Evolutionary conservation across 1,140 invertebrate species (phyloP).

Genomic region (Drosophila trapezifrons): DNA sequence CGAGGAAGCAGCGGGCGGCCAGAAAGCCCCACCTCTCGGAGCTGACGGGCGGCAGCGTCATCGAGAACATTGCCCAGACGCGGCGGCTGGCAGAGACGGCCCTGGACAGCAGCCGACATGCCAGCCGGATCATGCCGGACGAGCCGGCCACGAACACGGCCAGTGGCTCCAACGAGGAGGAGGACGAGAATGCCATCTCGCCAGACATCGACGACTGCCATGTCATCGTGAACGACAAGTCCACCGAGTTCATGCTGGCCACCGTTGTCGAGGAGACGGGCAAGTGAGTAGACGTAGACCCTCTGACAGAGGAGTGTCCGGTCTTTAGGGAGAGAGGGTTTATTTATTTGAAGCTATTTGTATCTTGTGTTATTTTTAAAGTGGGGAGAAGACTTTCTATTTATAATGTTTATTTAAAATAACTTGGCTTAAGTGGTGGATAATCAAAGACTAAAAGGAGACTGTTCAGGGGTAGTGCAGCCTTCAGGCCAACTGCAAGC

Average conservation of each 20-base stretch:
- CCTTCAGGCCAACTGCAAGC: not conserved
- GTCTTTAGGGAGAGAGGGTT: rapidly evolving
- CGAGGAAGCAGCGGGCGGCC: conserved; percentile 90
- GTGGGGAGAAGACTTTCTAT: too few species aligned
- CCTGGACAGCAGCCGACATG: conserved; percentile 87
- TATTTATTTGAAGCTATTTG: too few species aligned
- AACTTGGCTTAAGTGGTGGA: not conserved
- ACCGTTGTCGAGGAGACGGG: conserved; percentile 92
- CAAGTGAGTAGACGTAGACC: conserved; percentile 85
- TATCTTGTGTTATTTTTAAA: too few species aligned
- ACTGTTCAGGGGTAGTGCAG: too few species aligned
- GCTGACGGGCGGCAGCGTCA: conserved; percentile 92
- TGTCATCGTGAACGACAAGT: conserved; percentile 95
- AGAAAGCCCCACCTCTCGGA: conserved; percentile 89
- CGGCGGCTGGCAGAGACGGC: conserved; percentile 92
- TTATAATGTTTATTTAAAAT: too few species aligned
- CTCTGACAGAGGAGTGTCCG: too few species aligned
- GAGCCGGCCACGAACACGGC: conserved; percentile 95
- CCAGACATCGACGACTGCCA: conserved; percentile 89
- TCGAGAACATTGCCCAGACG: conserved; percentile 94
- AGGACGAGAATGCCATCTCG: conserved; percentile 88
- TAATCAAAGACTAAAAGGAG: not conserved
- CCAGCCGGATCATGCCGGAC: conserved; percentile 86
- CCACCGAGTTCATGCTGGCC: conserved; percentile 93
- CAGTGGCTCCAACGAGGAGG: conserved; percentile 94